Percentiles rank a stretch among this genome's conserved stretches.
Evolutionary conservation across 1,140 invertebrate species (phyloP).

Genomic region (Caerostris extrusa): DNA sequence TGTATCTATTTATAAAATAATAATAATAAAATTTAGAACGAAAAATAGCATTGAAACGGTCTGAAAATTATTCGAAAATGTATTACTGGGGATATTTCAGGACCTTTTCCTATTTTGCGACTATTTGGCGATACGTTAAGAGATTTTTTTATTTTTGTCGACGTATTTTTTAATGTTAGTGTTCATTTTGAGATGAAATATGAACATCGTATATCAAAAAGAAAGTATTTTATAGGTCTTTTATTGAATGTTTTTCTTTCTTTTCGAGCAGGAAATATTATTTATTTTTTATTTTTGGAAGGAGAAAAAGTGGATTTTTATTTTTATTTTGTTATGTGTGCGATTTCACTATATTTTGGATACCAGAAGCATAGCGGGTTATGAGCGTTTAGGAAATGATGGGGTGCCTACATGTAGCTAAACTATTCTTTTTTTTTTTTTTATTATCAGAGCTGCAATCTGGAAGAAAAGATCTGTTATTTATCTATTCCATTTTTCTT

Average conservation of each 20-base stretch:
- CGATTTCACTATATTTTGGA: conserved; percentile 38
- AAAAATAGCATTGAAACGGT: conserved; percentile 27
- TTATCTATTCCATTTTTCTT: conserved; percentile 3
- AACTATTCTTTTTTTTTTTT: not conserved
- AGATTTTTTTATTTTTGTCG: not conserved
- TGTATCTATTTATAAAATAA: conserved; percentile 39
- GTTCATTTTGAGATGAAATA: conserved; percentile 42
- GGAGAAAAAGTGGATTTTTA: not conserved
- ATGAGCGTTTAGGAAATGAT: conserved; percentile 6
- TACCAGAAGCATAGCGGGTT: not conserved
- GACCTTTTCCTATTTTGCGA: conserved; percentile 46
- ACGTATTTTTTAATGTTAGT: not conserved
- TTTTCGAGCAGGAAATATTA: not conserved
- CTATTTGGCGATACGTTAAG: conserved; percentile 54
- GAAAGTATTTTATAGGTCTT: conserved; percentile 29
- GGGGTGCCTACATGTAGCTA: not conserved
- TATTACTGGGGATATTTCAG: conserved; percentile 49
- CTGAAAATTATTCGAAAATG: conserved; percentile 64
- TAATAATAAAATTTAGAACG: conserved; percentile 28
- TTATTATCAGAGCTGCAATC: not conserved
- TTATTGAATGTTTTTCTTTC: conserved; percentile 63
- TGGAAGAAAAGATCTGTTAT: not conserved
- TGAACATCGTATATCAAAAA: conserved; percentile 51
- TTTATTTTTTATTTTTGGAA: not conserved
- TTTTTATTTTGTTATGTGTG: not conserved